A percentile compares a stretch with the other conserved stretches of the same genome.
Conservation (phyloP, 2,888 invertebrate species). For the Chesias legatella region DNA sequence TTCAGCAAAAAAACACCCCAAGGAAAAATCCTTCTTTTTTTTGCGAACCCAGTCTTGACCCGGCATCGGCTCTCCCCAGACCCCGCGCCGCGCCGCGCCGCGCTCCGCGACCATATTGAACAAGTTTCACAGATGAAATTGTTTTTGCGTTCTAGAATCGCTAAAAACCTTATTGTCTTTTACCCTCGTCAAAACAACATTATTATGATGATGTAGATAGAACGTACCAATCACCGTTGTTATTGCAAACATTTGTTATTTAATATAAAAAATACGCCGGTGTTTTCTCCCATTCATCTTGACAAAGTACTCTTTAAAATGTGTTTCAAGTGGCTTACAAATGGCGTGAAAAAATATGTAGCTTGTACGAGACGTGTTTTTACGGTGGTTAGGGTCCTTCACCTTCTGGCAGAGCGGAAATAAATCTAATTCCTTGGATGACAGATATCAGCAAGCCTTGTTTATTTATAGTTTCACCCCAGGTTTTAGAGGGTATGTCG, state of each 20-base stretch:
- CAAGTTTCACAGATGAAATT: conserved; percentile 48
- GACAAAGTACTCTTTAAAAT: conserved; percentile 25
- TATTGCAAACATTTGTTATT: conserved; percentile 12
- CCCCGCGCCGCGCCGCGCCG: conserved; percentile 50
- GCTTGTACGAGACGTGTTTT: conserved; percentile 31
- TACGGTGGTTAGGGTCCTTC: conserved; percentile 65
- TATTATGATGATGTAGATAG: conserved; percentile 14
- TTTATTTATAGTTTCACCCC: conserved; percentile 78
- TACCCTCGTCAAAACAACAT: conserved; percentile 21
- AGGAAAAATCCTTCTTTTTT: conserved; percentile 56
- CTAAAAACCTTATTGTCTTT: conserved; percentile 14
- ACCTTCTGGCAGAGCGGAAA: conserved; percentile 72
- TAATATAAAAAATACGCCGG: conserved; percentile 14
- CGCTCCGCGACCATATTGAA: conserved; percentile 66
- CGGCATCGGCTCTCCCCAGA: conserved; percentile 38
- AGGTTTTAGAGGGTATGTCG: conserved; percentile 53
- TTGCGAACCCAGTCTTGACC: conserved; percentile 52
- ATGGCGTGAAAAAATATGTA: conserved; percentile 30
- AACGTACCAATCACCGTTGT: conserved; percentile 13
- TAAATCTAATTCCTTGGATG: conserved; percentile 78
- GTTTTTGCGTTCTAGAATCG: conserved; percentile 27
- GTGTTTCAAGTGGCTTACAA: conserved; percentile 34
- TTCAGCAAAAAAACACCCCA: conserved; percentile 67
- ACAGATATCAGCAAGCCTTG: conserved; percentile 79
- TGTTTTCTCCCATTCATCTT: conserved; percentile 22